phyloP scores from a whole-genome alignment of 2,888 invertebrate genomes.

The Drosophila nigritarsus region DNA sequence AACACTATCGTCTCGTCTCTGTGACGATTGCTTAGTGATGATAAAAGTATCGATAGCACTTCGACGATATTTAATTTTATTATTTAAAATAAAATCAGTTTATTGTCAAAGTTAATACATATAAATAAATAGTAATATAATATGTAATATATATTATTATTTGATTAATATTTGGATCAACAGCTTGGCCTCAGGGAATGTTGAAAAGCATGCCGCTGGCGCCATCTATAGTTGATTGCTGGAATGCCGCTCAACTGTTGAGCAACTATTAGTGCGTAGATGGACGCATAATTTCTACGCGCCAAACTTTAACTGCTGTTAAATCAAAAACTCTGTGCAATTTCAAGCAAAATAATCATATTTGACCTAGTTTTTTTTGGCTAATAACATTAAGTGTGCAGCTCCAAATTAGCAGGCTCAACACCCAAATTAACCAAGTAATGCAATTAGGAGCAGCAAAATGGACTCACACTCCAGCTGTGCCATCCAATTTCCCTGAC shows the following conservation, averaged over 20 bases:
- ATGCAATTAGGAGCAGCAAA: constrained; percentile 54
- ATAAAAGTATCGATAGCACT: not conserved
- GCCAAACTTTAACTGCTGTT: not conserved
- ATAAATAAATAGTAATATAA: not conserved
- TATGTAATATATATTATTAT: not conserved
- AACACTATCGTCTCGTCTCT: not conserved
- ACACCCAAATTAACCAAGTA: constrained; percentile 46
- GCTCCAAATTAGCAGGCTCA: constrained; percentile 29
- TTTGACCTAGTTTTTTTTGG: constrained; percentile 49
- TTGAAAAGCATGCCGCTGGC: not conserved
- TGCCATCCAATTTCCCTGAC: constrained; percentile 4
- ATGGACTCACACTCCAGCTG: constrained; percentile 43
- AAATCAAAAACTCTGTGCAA: not conserved
- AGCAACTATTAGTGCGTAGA: not conserved
- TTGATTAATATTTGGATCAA: not conserved
- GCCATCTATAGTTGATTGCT: constrained; percentile 33
- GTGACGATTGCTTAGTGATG: not conserved
- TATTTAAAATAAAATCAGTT: not conserved
- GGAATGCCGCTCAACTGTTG: constrained; percentile 1
- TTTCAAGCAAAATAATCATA: constrained; percentile 2
- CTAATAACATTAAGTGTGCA: constrained; percentile 27
- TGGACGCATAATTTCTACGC: not conserved
- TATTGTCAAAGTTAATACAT: not conserved
- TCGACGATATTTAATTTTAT: not conserved
- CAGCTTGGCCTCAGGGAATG: not conserved